Evolutionary conservation across 2,888 invertebrate genomes (phyloP).

Genomic region (Ferdinandea cuprea): DNA sequence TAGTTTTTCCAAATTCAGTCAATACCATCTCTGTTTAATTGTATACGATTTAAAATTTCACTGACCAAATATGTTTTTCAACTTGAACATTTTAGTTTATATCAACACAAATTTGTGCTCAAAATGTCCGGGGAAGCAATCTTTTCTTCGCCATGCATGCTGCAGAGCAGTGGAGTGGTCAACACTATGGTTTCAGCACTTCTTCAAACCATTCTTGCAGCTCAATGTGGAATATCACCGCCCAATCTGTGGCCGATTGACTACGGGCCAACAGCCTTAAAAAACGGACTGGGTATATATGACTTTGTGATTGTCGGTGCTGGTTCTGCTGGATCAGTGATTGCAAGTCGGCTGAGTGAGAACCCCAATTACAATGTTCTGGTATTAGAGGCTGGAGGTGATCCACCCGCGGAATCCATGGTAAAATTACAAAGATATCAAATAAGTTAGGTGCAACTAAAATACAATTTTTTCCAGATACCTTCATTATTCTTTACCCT

Average conservation of each 20-base stretch:
- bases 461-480: constrained; percentile 74
- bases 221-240: constrained; percentile 85
- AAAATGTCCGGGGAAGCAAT: constrained; percentile 4
- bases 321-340: constrained; percentile 69
- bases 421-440: constrained; percentile 17
- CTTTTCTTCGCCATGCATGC: constrained; percentile 74
- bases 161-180: constrained; percentile 77
- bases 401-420: constrained; percentile 77
- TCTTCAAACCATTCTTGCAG: constrained; percentile 85
- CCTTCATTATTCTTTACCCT: constrained; percentile 76
- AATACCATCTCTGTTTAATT: no score
- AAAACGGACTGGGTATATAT: constrained; percentile 77
- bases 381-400: constrained; percentile 77
- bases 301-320: constrained; percentile 51
- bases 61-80: no score
- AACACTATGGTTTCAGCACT: constrained; percentile 84
- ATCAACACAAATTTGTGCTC: not conserved
- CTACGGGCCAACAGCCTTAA: constrained; percentile 69
- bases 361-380: constrained; percentile 77
- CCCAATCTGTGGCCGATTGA: constrained; percentile 84
- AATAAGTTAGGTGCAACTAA: no score
- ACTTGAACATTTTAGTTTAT: not conserved
- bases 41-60: no score
- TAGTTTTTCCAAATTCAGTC: no score
- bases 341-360: constrained; percentile 77